phyloP scores from a whole-genome alignment of 2,797 vertebrate genomes.

The Myripristis jacobus region DNA sequence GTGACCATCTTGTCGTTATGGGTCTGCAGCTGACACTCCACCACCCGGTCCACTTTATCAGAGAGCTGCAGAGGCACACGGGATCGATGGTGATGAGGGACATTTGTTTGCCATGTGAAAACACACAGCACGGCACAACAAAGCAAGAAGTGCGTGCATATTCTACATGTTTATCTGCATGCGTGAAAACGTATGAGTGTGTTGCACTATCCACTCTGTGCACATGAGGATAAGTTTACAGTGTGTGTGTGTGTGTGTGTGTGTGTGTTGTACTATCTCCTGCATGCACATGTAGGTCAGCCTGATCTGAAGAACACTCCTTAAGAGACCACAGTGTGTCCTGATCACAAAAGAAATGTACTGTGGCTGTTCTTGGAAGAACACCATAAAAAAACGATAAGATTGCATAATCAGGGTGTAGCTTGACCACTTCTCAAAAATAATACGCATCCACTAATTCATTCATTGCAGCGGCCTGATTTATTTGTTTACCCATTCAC shows the following conservation, averaged over 20 bases:
- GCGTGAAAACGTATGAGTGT: not conserved
- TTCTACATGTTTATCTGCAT: slow-evolving; percentile 6
- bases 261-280: slow-evolving; percentile 13
- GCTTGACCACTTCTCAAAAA: slow-evolving; percentile 26
- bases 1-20: slow-evolving; percentile 99
- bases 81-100: slow-evolving; percentile 23
- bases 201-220: slow-evolving; percentile 10
- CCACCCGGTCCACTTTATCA: slow-evolving; percentile 94
- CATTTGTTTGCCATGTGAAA: slow-evolving; percentile 26
- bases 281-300: slow-evolving; percentile 21
- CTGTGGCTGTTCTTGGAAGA: slow-evolving; percentile 21
- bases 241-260: not conserved
- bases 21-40: slow-evolving; percentile 98
- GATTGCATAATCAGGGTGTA: slow-evolving; percentile 42
- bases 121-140: slow-evolving; percentile 18
- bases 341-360: slow-evolving; percentile 45
- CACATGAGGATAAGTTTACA: not conserved
- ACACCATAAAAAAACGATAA: slow-evolving; percentile 30
- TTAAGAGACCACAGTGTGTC: slow-evolving; percentile 43
- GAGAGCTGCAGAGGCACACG: slow-evolving; percentile 86
- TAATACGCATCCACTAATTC: slow-evolving; percentile 28
- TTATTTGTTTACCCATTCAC: slow-evolving; percentile 50
- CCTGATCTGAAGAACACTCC: slow-evolving; percentile 45
- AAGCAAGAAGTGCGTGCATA: not conserved
- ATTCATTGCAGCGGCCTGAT: slow-evolving; percentile 17